Conservation (phyloP, 1,140 invertebrate genomes). For the Macrocentrus cingulum region DNA sequence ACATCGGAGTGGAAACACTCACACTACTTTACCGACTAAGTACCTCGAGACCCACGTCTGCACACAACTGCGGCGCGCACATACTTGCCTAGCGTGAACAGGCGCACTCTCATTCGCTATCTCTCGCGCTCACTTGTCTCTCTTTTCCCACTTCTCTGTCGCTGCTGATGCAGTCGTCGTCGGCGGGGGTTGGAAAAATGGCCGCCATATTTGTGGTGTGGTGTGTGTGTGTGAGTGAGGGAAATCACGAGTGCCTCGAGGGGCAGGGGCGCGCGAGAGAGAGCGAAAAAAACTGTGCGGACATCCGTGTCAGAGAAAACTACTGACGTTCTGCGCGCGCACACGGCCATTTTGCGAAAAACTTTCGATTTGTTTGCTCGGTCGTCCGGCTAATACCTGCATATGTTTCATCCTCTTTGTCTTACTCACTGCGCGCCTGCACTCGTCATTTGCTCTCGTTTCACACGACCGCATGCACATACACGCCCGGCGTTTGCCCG, state of each 20-base stretch:
- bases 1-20: constrained; percentile 48
- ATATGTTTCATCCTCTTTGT: constrained; percentile 47
- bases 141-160: constrained; percentile 17
- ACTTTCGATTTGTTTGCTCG: constrained; percentile 54
- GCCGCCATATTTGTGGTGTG: constrained; percentile 60
- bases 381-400: constrained; percentile 43
- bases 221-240: constrained; percentile 54
- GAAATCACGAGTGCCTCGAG: constrained; percentile 54
- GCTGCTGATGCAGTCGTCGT: constrained; percentile 8
- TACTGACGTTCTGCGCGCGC: too few relatives aligned
- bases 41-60: constrained; percentile 29
- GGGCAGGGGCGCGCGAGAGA: constrained; percentile 16
- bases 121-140: constrained; percentile 23
- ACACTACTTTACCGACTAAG: constrained; percentile 37
- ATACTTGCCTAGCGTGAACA: constrained; percentile 34
- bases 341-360: constrained; percentile 61
- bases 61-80: constrained; percentile 25
- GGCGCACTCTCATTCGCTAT: constrained; percentile 28
- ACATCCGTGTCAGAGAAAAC: constrained; percentile 54
- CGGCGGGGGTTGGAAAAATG: constrained; percentile 51
- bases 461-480: constrained; percentile 21
- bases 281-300: constrained; percentile 38
- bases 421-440: constrained; percentile 40
- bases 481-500: too few relatives aligned
- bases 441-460: constrained; percentile 30